Base-by-base conservation (phyloP, 2,113 vertebrate genomes). In the Mobula birostris region DNA sequence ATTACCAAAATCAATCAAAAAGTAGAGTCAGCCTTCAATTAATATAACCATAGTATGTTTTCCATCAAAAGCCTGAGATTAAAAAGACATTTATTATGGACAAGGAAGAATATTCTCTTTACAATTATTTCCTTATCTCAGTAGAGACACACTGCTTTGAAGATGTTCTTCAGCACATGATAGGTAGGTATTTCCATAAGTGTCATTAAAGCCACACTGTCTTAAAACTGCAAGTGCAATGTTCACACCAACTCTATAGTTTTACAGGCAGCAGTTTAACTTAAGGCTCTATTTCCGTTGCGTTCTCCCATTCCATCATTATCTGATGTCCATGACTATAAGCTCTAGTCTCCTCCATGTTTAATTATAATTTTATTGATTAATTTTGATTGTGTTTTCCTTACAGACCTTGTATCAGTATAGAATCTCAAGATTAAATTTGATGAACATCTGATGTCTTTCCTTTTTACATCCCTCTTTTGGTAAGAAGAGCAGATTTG, bases 1-100 rank as follows among this genome's bases (percentile, higher is more conserved):
- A n/a, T 17, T 78, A 96, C 95, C 96, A 96, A 58, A 58, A 21
- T 0, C 36, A 40, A 80, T 48, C 36, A 19, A 32, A 82, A 82
- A 40, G 32, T n/a, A 56, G 82, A 56, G 40, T 27, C 40, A 5
- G 2, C 24, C 58, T 8, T 21, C 21, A 85, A 29, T 85, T 85
- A 58, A 12, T 11, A 63, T 87, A n/a, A 29, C 11, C 56, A 61
- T 61, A 29, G 58, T 58, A 9, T 29, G 61, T 87, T 58, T 24
- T 58, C 58, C 29, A 61, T 61, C 58, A 24, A 61, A 87, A 87
- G 48, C 9, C 83, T 87, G 9, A 61, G 11, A 29, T 12, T 14
- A 29, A 61, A 21, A 14, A 11, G 27, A 58, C 12, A 85, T 21
- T 85, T 29, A 27, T 27, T 85, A 58, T 27, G 40, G 17, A 83